Conservation (phyloP, 2,113 vertebrate species). For the Oncorhynchus kisutch region DNA sequence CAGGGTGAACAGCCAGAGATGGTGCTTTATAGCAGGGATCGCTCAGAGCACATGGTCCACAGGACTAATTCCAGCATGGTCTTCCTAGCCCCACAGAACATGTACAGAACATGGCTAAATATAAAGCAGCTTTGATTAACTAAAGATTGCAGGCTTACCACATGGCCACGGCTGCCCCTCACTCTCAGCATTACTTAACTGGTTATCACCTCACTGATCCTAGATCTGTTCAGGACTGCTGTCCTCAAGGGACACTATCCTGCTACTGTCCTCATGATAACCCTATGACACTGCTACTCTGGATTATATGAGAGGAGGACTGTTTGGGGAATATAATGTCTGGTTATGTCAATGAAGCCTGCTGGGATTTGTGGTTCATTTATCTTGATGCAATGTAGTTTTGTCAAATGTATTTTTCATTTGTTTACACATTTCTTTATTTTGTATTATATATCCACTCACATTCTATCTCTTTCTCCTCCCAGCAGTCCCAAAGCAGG, state of each 20-base stretch:
- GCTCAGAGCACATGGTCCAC: conserved; percentile 20
- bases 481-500: conserved; percentile 67
- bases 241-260: no score
- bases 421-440: no score
- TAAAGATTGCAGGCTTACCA: not conserved
- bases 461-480: conserved; percentile 11
- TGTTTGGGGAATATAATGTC: no score
- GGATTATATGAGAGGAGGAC: no score
- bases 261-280: no score
- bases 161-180: not conserved
- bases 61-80: conserved; percentile 40
- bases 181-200: conserved; percentile 8
- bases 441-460: not conserved
- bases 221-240: conserved; percentile 44
- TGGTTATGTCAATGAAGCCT: no score
- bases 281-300: no score
- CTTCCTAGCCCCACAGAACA: conserved; percentile 20
- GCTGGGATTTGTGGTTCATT: no score
- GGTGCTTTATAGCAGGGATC: conserved; percentile 21
- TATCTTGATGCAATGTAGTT: no score
- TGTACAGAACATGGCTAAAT: conserved; percentile 43
- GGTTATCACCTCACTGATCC: conserved; percentile 25
- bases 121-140: conserved; percentile 28
- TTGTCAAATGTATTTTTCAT: no score
- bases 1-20: conserved; percentile 1